Evolutionary conservation across 2,888 invertebrate genomes (phyloP).

Genomic region (Cryptocephalus moraei): DNA sequence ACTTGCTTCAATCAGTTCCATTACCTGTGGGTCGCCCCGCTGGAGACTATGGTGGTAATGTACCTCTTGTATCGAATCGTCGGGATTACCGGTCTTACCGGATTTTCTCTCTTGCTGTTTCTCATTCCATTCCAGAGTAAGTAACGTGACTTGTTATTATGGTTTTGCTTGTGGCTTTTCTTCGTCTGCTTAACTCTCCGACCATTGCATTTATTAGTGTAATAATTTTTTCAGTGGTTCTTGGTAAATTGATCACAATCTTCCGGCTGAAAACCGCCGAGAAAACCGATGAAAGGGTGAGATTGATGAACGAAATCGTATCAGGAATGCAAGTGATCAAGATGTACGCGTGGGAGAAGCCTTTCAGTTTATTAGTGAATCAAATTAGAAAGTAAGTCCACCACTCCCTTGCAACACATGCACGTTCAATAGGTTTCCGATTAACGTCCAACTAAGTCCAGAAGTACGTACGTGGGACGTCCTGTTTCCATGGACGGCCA

Average conservation of each 20-base stretch:
- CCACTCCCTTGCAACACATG: no score
- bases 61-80: slow-evolving; percentile 53
- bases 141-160: slow-evolving; percentile 5
- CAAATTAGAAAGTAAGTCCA: slow-evolving; percentile 19
- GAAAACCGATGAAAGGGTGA: slow-evolving; percentile 52
- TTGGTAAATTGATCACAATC: slow-evolving; percentile 28
- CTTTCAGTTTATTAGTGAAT: slow-evolving; percentile 48
- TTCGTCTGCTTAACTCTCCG: no score
- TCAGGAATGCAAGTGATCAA: slow-evolving; percentile 60
- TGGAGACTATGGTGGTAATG: slow-evolving; percentile 63
- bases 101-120: slow-evolving; percentile 41
- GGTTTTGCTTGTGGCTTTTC: no score
- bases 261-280: slow-evolving; percentile 35
- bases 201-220: background rate
- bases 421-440: no score
- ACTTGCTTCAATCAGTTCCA: slow-evolving; percentile 67
- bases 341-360: slow-evolving; percentile 64
- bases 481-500: no score
- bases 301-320: slow-evolving; percentile 60
- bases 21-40: slow-evolving; percentile 70
- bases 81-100: slow-evolving; percentile 44
- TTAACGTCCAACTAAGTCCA: no score
- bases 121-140: slow-evolving; percentile 41
- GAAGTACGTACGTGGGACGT: no score
- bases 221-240: slow-evolving; percentile 18